Conservation (phyloP, 2,113 vertebrate species). For the Percina caprodes region DNA sequence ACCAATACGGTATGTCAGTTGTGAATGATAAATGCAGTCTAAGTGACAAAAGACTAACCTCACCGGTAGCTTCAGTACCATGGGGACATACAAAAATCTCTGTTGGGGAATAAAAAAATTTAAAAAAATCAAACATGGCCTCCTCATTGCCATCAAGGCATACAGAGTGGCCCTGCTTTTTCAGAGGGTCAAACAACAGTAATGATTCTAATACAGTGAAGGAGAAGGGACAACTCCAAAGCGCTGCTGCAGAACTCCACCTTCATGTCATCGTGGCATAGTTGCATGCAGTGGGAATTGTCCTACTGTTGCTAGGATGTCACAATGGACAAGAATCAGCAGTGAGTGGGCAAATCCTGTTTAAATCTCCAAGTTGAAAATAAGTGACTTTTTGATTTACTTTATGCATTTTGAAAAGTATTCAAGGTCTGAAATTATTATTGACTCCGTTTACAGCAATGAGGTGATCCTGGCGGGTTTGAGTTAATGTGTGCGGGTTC, state of each 20-base stretch:
- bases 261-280: background rate
- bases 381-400: conserved; percentile 1
- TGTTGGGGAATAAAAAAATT: too few species aligned
- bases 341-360: background rate
- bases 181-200: background rate
- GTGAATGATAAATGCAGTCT: background rate
- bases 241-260: background rate
- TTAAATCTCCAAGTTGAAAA: background rate
- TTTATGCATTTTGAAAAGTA: conserved; percentile 21
- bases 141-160: background rate
- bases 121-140: background rate
- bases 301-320: background rate
- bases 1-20: background rate
- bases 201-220: background rate
- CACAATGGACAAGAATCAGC: background rate
- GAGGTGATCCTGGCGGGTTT: conserved; percentile 37
- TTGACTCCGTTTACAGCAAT: conserved; percentile 40
- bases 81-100: background rate
- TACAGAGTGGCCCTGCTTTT: background rate
- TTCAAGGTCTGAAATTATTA: conserved; percentile 27
- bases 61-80: background rate
- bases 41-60: background rate
- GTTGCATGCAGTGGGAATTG: background rate
- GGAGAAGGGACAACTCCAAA: background rate
- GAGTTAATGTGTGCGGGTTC: conserved; percentile 37